phyloP scores from a whole-genome alignment of 1,140 invertebrate species.

The Protaetia brevitarsis region DNA sequence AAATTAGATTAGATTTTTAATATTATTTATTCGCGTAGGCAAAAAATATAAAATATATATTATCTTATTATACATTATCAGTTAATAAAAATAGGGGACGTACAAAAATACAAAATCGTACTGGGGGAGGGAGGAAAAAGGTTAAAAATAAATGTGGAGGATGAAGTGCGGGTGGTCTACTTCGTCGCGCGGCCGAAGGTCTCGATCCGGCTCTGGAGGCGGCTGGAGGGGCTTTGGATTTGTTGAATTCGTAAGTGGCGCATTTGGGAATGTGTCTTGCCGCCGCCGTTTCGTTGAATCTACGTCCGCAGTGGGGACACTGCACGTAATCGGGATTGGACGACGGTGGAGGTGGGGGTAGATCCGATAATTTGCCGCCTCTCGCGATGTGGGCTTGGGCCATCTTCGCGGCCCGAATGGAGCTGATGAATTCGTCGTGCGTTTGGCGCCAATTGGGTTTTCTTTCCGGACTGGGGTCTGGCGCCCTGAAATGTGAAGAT shows the following conservation, averaged over 20 bases:
- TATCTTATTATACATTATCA: neutral
- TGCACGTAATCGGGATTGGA: conserved; percentile 86
- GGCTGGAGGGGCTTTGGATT: conserved; percentile 58
- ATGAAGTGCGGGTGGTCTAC: neutral
- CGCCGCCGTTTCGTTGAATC: conserved; percentile 83
- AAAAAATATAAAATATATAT: no score
- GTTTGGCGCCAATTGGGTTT: conserved; percentile 85
- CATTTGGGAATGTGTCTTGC: conserved; percentile 94
- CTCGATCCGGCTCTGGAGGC: neutral
- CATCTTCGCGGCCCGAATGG: conserved; percentile 85
- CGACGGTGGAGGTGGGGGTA: conserved; percentile 84
- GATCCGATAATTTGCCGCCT: conserved; percentile 80
- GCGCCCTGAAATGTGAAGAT: neutral
- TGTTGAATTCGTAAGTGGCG: conserved; percentile 77
- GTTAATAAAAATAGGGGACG: neutral
- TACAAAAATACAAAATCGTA: neutral
- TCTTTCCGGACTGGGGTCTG: conserved; percentile 50
- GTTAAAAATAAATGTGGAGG: no score
- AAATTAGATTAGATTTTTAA: no score
- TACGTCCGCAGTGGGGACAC: conserved; percentile 86
- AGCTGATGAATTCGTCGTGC: conserved; percentile 88
- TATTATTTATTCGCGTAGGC: no score
- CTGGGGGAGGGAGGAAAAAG: neutral
- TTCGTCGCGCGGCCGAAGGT: neutral
- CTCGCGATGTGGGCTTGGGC: conserved; percentile 79